Evolutionary conservation across 2,797 vertebrate species (phyloP).

Genomic region (Molossus molossus): DNA sequence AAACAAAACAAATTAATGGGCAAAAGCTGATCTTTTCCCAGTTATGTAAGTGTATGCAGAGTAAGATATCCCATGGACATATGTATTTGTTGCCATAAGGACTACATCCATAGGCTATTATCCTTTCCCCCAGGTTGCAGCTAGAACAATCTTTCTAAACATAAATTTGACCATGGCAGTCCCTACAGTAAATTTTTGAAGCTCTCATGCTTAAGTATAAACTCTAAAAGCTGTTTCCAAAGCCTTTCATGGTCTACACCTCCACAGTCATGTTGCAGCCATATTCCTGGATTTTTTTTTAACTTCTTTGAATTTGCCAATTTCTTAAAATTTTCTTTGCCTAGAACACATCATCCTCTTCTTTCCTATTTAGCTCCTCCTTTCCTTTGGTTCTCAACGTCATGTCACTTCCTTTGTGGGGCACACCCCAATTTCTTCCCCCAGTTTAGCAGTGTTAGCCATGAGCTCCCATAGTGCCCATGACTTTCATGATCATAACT

Average conservation of each 20-base stretch:
- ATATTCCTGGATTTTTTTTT: background rate
- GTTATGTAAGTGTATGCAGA: background rate
- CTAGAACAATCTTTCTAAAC: slow-evolving; percentile 4
- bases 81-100: background rate
- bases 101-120: background rate
- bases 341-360: background rate
- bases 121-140: background rate
- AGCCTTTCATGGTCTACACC: background rate
- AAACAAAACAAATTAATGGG: slow-evolving; percentile 25
- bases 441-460: background rate
- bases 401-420: background rate
- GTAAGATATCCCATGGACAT: background rate
- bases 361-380: background rate
- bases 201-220: background rate
- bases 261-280: background rate
- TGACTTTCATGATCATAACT: background rate
- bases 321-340: background rate
- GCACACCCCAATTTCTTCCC: background rate
- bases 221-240: background rate
- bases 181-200: background rate
- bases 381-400: background rate
- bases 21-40: background rate
- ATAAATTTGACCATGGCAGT: background rate
- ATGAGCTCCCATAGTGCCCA: background rate
- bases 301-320: background rate